Base-by-base conservation (phyloP, 2,888 invertebrate genomes). In the Malachius bipustulatus region DNA sequence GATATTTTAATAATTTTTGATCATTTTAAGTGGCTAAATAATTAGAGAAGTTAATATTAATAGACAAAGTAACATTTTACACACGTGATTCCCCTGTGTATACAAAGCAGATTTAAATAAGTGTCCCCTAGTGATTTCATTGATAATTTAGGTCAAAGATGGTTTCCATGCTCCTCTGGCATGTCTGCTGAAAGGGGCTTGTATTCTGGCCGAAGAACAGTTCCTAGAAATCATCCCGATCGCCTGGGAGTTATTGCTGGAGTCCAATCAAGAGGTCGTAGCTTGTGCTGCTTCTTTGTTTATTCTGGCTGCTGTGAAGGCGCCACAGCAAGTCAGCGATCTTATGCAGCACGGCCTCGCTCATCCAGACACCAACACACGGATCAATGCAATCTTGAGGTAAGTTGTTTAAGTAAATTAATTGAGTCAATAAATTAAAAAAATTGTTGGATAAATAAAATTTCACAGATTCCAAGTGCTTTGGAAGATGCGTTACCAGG, bases 401-500 rank as follows among this genome's bases (percentile, higher is more conserved):
- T 77, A 54, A 44, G 30, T 30, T 14, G 2, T 19, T 19, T 4
- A 30, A 10, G 13, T 30, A 12, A 8, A 30, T n/a, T 30, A 6
- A 14, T 28, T 28, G 29, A 28, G 6, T 24, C 24, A 24, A 24
- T 24, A 24, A 24, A 24, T 24, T 24, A 8, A 9, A 8, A 24
- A 8, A 24, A 24, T 8, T 24, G 8, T 24, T 24, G 24, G 24
- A 6, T 29, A 11, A 6, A n/a, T n/a, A 10, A 16, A 19, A 14
- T 42, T 8, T 41, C 46, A 14, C 38, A 76, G 87, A 41, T 94
- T 91, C 63, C 85, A 93, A 72, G 83, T 89, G 1, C 71, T 98
- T 45, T 98, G 97, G 97, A 89, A 91, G 55, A 78, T 90, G 47
- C 74, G 98, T 2, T 94, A 90, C 58, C 98, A 98, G 70, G 93